phyloP scores from a whole-genome alignment of 2,113 vertebrate genomes.

The Onychorhynchus coronatus region DNA sequence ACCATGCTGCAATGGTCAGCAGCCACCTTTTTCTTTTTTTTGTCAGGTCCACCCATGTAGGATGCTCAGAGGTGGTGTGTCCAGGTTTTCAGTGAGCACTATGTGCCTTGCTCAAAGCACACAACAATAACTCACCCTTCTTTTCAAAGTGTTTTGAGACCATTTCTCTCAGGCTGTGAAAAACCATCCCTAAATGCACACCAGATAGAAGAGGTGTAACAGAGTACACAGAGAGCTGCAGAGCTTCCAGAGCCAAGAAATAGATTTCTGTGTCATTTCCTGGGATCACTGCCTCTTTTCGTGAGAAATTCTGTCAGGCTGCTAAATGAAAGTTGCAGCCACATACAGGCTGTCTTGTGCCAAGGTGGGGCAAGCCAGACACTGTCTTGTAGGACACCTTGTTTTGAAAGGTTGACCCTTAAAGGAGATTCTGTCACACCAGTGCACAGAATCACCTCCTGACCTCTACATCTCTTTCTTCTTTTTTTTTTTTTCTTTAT shows the following conservation, averaged over 20 bases:
- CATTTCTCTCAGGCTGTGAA: not conserved
- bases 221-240: not conserved
- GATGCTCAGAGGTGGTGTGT: not conserved
- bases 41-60: not conserved
- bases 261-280: not conserved
- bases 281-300: not conserved
- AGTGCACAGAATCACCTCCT: not conserved
- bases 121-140: not conserved
- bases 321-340: not conserved
- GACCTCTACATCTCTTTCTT: not conserved
- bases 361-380: not conserved
- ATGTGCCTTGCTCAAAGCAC: not conserved
- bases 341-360: accelerated
- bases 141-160: not conserved
- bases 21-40: not conserved
- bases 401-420: not conserved
- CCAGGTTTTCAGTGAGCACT: not conserved
- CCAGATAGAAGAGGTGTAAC: not conserved
- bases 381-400: not conserved
- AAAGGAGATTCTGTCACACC: not conserved
- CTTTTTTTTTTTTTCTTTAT: too few relatives aligned
- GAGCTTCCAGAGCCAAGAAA: not conserved
- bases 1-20: not conserved
- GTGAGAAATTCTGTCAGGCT: not conserved
- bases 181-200: not conserved